Evolutionary conservation across 92 coral and sea anemone species (phyloP).

Genomic region (Siderastrea radians): DNA sequence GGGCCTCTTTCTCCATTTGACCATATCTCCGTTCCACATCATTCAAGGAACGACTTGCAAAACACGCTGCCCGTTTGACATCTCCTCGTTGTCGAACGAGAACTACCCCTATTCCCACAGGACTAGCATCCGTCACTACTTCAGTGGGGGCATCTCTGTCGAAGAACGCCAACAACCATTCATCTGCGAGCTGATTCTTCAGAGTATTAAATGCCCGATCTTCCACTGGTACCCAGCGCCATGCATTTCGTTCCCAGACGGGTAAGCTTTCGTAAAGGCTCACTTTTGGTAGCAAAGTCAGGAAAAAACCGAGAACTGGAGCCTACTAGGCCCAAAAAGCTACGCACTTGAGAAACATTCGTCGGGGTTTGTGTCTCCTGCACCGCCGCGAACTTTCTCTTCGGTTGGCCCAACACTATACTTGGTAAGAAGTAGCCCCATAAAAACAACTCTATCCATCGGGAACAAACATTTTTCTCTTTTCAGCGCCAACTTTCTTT

Average conservation of each 20-base stretch:
- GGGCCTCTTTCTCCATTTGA: neutral
- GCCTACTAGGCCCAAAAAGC: neutral
- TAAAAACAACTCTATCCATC: too few relatives aligned
- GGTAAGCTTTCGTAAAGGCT: neutral
- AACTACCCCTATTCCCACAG: too few relatives aligned
- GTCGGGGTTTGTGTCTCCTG: too few relatives aligned
- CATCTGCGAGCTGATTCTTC: neutral
- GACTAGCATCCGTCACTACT: neutral
- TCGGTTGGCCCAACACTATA: too few relatives aligned
- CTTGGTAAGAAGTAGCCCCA: too few relatives aligned
- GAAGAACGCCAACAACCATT: neutral
- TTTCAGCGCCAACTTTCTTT: too few relatives aligned
- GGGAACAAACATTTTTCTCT: too few relatives aligned
- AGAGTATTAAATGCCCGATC: neutral
- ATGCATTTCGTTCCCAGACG: neutral
- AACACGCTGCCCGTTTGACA: neutral
- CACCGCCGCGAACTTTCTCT: too few relatives aligned
- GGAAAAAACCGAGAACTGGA: too few relatives aligned
- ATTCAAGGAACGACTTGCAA: neutral
- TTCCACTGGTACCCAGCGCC: neutral
- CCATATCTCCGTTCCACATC: neutral
- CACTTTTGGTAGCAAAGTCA: neutral
- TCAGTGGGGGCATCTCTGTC: neutral
- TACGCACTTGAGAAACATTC: too few relatives aligned
- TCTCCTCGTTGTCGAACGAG: neutral